Percentiles rank a stretch among this genome's conserved stretches.
Evolutionary conservation across 1,140 invertebrate species (phyloP).

Genomic region (Nephotettix cincticeps): DNA sequence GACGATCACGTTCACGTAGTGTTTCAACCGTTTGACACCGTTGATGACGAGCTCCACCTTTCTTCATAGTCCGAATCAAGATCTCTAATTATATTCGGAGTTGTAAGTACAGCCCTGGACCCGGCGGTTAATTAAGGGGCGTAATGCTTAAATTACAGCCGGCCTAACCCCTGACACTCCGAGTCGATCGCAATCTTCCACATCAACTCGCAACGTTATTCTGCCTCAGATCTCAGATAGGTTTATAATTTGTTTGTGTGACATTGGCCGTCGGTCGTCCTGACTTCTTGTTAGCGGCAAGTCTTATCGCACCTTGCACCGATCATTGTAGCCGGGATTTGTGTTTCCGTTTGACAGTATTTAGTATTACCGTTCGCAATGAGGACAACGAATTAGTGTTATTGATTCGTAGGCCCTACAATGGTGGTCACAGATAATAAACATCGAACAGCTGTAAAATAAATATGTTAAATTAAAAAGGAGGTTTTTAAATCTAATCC

Average conservation of each 20-base stretch:
- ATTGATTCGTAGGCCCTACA: background rate
- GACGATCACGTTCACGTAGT: no score
- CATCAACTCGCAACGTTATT: background rate
- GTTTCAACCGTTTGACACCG: no score
- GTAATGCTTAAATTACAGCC: slow-evolving; percentile 2
- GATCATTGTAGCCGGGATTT: background rate
- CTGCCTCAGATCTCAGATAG: background rate
- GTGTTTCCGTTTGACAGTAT: background rate
- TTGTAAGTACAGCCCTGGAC: slow-evolving; percentile 1
- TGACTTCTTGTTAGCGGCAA: background rate
- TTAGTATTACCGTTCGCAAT: background rate
- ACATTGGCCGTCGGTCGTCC: no score
- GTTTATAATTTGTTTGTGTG: slow-evolving; percentile 1
- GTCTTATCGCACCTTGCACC: background rate
- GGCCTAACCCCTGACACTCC: background rate
- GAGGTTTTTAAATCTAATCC: no score
- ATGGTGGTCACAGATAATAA: background rate
- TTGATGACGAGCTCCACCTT: background rate
- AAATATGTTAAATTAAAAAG: no score
- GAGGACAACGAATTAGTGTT: background rate
- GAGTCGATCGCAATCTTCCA: background rate
- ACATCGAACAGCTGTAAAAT: no score
- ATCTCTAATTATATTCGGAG: background rate
- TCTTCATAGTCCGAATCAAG: background rate
- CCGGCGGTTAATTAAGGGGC: background rate